Conservation (phyloP, 2,113 vertebrate genomes). For the Atrichornis clamosus region DNA sequence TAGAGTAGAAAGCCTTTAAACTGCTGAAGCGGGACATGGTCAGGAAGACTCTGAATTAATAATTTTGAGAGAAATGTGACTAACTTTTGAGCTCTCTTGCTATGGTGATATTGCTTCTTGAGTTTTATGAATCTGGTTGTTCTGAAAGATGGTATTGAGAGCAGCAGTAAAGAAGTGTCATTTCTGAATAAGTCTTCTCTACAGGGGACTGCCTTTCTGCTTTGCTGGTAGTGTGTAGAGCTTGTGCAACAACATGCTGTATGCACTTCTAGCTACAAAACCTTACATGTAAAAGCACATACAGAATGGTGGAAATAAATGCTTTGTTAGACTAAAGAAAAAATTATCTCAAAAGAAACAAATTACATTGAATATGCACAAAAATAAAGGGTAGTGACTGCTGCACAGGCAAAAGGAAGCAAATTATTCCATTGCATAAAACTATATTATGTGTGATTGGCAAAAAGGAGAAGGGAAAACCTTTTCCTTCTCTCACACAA, state of each 20-base stretch:
- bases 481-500: neutral
- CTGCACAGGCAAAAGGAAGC: slow-evolving; percentile 12
- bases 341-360: slow-evolving; percentile 18
- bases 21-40: neutral
- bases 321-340: neutral
- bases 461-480: neutral
- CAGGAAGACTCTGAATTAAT: neutral
- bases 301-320: neutral
- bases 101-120: neutral
- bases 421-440: slow-evolving; percentile 22
- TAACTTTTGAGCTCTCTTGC: neutral
- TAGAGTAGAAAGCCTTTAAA: neutral
- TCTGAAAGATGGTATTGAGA: neutral
- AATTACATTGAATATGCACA: neutral
- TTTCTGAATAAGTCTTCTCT: neutral
- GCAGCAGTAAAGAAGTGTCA: neutral
- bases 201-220: neutral
- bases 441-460: neutral
- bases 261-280: neutral
- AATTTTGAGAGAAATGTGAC: neutral
- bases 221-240: neutral
- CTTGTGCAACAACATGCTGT: neutral
- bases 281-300: neutral
- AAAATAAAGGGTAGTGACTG: slow-evolving; percentile 32
- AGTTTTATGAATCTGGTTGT: neutral